Conservation (phyloP, 2,797 vertebrate species). For the Acanthiza pusilla region DNA sequence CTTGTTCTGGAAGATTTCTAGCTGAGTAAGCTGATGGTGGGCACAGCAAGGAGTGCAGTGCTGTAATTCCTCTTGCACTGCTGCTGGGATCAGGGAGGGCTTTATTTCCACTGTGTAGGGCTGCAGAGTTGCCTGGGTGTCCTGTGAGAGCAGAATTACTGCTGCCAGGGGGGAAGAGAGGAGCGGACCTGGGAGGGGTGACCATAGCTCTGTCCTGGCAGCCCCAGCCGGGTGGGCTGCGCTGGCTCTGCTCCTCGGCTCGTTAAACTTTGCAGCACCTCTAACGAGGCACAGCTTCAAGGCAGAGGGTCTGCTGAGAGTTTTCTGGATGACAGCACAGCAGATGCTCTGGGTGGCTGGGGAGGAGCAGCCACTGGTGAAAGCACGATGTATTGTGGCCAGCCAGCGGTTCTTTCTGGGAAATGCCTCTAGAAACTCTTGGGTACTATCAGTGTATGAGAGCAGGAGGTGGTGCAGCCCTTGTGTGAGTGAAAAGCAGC, state of each 20-base stretch:
- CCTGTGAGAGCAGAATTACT: neutral
- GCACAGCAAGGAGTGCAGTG: neutral
- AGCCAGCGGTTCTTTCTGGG: neutral
- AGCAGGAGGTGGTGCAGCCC: neutral
- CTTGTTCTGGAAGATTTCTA: neutral
- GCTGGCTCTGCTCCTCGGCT: neutral
- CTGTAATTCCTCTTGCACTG: accelerated
- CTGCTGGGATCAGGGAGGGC: neutral
- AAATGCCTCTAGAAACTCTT: neutral
- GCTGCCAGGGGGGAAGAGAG: neutral
- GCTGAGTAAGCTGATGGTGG: neutral
- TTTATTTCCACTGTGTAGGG: neutral
- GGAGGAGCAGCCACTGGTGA: neutral
- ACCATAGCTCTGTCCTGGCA: neutral
- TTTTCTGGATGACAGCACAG: accelerated
- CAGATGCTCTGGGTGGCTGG: neutral
- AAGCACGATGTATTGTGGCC: accelerated
- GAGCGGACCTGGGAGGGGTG: neutral
- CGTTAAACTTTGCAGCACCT: neutral
- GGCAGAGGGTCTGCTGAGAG: accelerated
- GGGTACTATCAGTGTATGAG: accelerated
- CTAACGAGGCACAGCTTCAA: neutral
- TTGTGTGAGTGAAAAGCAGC: neutral
- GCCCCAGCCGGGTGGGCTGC: neutral
- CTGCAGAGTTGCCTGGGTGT: neutral